These are phyloP conservation scores for Andricus grossulariae DNA, from an alignment of 1,140 invertebrate genomes.

Conservation along the genomic window DNA sequence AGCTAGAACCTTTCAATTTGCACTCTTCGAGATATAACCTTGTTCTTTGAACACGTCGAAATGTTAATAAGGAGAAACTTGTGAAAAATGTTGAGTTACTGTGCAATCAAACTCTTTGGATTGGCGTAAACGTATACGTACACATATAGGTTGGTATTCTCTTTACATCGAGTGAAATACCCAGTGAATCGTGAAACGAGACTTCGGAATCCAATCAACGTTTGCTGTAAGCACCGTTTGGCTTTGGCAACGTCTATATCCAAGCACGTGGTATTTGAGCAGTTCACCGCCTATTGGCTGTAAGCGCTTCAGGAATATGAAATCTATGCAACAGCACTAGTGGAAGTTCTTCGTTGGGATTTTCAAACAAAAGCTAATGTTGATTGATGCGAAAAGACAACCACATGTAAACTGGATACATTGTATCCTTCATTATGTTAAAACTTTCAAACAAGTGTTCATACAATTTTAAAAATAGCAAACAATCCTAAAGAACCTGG, in stretches of 20 bases:
- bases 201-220: slow-evolving; percentile 67
- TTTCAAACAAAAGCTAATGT: slow-evolving; percentile 34
- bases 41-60: not conserved
- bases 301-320: slow-evolving; percentile 58
- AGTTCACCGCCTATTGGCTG: slow-evolving; percentile 47
- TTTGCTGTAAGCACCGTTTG: slow-evolving; percentile 44
- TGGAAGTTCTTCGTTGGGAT: not conserved
- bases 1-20: too few relatives aligned
- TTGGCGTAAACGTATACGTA: not conserved
- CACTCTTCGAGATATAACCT: not conserved
- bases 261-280: slow-evolving; percentile 51
- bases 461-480: not conserved
- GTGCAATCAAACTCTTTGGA: slow-evolving; percentile 8
- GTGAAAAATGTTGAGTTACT: slow-evolving; percentile 8
- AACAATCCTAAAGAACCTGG: too few relatives aligned
- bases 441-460: not conserved
- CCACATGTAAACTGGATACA: not conserved
- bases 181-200: slow-evolving; percentile 58
- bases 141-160: slow-evolving; percentile 39
- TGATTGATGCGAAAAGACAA: slow-evolving; percentile 37
- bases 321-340: slow-evolving; percentile 46
- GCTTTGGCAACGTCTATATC: slow-evolving; percentile 52
- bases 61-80: not conserved
- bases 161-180: slow-evolving; percentile 52
- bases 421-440: not conserved